Conservation (phyloP, 2,888 invertebrate genomes). For the Rotaria sp. region DNA sequence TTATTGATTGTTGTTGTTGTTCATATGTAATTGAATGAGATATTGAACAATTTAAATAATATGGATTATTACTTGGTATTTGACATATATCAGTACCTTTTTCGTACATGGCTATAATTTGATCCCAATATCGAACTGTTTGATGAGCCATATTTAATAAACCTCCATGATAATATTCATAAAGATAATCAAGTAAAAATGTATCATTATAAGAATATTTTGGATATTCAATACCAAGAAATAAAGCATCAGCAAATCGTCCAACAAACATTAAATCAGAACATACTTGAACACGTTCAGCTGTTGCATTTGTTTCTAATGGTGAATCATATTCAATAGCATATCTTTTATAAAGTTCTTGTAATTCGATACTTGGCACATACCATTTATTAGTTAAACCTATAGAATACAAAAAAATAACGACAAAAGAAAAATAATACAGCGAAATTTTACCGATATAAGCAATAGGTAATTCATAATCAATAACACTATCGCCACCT, state of each 20-base stretch:
- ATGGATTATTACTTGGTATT: not conserved
- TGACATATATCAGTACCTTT: constrained; percentile 7
- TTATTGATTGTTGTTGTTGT: not conserved
- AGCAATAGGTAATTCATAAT: constrained; percentile 22
- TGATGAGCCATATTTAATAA: not conserved
- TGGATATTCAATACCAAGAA: constrained; percentile 20
- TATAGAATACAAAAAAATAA: not conserved
- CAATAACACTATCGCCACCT: not conserved
- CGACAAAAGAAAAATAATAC: not conserved
- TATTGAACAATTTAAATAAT: constrained; percentile 12
- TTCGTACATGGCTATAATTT: constrained; percentile 21
- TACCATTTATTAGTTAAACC: constrained; percentile 5
- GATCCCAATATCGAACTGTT: constrained; percentile 17
- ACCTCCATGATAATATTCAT: constrained; percentile 21
- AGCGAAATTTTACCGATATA: not conserved
- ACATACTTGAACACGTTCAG: constrained; percentile 2
- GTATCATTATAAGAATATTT: constrained; percentile 21
- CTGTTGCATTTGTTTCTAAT: constrained; percentile 6
- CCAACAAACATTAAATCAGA: constrained; percentile 13
- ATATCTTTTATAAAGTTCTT: not conserved
- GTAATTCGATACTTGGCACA: not conserved
- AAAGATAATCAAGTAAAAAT: not conserved
- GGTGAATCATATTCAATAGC: constrained; percentile 9
- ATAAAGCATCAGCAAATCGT: constrained; percentile 15
- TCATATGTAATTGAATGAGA: not conserved